phyloP scores from a whole-genome alignment of 2,113 vertebrate genomes.

The Leptocoma aspasia region DNA sequence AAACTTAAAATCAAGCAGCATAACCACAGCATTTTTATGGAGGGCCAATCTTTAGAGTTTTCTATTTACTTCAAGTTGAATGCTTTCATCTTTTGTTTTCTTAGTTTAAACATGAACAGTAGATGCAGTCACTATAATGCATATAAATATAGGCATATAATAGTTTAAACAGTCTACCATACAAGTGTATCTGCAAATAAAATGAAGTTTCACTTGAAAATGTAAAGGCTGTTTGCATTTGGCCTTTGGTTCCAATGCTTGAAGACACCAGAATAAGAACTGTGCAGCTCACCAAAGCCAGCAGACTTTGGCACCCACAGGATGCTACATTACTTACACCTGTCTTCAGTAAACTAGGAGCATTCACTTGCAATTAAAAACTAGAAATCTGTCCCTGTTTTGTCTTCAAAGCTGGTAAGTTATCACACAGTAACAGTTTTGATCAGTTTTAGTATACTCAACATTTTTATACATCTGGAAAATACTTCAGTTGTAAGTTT shows the following conservation, averaged over 20 bases:
- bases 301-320: slow-evolving; percentile 69
- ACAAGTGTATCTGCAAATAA: slow-evolving; percentile 74
- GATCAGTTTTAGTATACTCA: slow-evolving; percentile 9
- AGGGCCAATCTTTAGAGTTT: slow-evolving; percentile 66
- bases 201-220: slow-evolving; percentile 72
- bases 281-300: slow-evolving; percentile 70
- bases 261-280: slow-evolving; percentile 70
- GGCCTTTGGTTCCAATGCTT: slow-evolving; percentile 81
- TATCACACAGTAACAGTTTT: background rate
- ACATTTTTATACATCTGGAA: background rate
- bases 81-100: slow-evolving; percentile 48
- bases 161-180: slow-evolving; percentile 72
- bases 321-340: slow-evolving; percentile 50
- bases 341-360: slow-evolving; percentile 56
- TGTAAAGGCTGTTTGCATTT: slow-evolving; percentile 76
- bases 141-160: slow-evolving; percentile 75
- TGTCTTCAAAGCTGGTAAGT: slow-evolving; percentile 40
- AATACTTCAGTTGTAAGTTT: slow-evolving; percentile 26
- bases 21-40: slow-evolving; percentile 73
- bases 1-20: slow-evolving; percentile 83
- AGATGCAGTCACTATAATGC: slow-evolving; percentile 69
- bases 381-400: slow-evolving; percentile 8
- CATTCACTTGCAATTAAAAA: slow-evolving; percentile 56
- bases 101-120: slow-evolving; percentile 72
- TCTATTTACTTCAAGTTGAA: slow-evolving; percentile 64